phyloP scores from a whole-genome alignment of 2,113 vertebrate genomes.

The Ceyx margarethae region DNA sequence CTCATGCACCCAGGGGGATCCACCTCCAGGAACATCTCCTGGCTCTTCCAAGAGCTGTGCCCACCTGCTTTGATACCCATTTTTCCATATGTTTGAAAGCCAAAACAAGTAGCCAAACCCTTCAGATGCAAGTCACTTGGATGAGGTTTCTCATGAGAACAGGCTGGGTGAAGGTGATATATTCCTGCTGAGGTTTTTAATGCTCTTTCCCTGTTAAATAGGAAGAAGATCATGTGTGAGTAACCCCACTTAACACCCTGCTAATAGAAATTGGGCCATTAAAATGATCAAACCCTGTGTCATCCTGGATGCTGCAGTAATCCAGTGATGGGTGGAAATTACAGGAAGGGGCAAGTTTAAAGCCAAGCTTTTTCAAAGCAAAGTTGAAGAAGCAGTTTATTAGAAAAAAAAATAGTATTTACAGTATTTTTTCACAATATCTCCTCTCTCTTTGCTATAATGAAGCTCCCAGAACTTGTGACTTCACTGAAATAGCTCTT shows the following conservation, averaged over 20 bases:
- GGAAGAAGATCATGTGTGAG: not conserved
- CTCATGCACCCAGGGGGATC: not conserved
- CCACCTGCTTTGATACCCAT: not conserved
- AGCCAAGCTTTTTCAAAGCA: not conserved
- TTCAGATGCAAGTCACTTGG: not conserved
- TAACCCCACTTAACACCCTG: not conserved
- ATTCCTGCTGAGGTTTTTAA: not conserved
- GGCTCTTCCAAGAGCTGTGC: not conserved
- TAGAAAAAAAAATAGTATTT: not conserved
- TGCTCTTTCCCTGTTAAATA: not conserved
- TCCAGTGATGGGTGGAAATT: not conserved
- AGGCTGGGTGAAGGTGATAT: not conserved
- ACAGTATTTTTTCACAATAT: not conserved
- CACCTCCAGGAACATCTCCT: not conserved
- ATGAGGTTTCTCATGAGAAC: not conserved
- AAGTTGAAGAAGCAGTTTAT: not conserved
- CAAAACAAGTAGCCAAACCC: not conserved
- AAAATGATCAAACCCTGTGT: not conserved
- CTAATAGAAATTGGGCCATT: not conserved
- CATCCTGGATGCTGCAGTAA: not conserved
- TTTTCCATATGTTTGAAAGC: not conserved
- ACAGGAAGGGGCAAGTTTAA: not conserved
- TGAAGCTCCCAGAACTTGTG: not conserved
- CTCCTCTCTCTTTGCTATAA: not conserved
- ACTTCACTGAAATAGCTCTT: not conserved